Evolutionary conservation across 2,113 vertebrate species (phyloP), one percentile per base, ranked within the genome.

Genomic region (Cyprinodon brontotheroides): DNA sequence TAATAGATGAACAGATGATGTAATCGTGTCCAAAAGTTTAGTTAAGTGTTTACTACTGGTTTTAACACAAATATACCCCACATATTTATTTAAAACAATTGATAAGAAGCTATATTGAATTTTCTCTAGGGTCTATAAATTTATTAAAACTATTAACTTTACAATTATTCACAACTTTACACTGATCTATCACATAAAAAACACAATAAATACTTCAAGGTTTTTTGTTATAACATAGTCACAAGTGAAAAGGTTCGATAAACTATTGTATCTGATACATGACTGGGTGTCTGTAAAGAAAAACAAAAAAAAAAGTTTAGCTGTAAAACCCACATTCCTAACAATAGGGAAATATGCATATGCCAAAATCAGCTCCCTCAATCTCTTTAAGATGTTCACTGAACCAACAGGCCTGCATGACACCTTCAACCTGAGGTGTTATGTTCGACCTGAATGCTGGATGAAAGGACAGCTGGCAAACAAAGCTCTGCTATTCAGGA

Each of bases 381-480:
- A n/a, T 57, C 4, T 20, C 50, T n/a, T n/a, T 57, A 57, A 57
- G 17, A 57, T n/a, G 50, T n/a, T 15, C 50, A 57, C 50, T n/a
- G 50, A 20, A 20, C 50, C 50, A 57, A 20, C 20, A 8, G n/a
- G 50, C 15, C 13, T 53, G 15, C 48, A 17, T 53, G 15, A 53
- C 15, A 6, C 13, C 48, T 4, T 22, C 47, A 65, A 50, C n/a
- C n/a, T 10, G 38, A 53, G 15, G 40, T 50, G 61, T 72, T 37
- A 64, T 59, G 53, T 40, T 59, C 45, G 11, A 37, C 15, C 20
- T 57, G 50, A 43, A 67, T 77, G 61, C 61, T 77, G 40, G 41
- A 75, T 65, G 67, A 73, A 65, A 43, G 78, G 76, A 84, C 85
- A 82, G 77, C 79, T 74, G 69, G 66, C 68, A 74, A 74, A 84